Evolutionary conservation across 37 sponge, comb jelly and placozoan species (phyloP).

Genomic region (Ephydatia muelleri): DNA sequence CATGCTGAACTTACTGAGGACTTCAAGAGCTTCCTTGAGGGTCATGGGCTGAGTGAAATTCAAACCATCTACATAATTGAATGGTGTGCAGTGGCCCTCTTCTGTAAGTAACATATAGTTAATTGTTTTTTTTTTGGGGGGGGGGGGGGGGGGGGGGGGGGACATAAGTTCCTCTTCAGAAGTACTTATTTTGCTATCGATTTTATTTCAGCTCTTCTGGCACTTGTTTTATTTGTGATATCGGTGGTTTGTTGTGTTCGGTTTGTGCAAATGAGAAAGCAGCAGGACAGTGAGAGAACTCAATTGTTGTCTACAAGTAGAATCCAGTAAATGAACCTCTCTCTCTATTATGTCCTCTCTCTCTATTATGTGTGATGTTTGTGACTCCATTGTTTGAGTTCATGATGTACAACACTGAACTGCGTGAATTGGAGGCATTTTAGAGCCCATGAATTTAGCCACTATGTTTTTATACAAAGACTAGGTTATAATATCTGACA

Average conservation of each 20-base stretch:
- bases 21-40: conserved; percentile 33
- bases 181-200: not conserved
- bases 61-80: not conserved
- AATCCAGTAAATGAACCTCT: not conserved
- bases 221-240: not conserved
- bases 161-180: too few species aligned
- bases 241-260: not conserved
- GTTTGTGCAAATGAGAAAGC: not conserved
- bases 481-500: too few species aligned
- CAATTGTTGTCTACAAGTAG: not conserved
- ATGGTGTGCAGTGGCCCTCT: not conserved
- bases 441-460: too few species aligned
- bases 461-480: too few species aligned
- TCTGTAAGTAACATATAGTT: too few species aligned
- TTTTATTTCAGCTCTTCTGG: not conserved
- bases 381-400: not conserved
- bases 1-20: conserved; percentile 49
- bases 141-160: too few species aligned
- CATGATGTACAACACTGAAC: too few species aligned
- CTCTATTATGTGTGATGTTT: not conserved
- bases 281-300: not conserved
- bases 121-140: too few species aligned
- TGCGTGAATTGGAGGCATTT: too few species aligned
- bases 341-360: not conserved
- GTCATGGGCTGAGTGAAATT: conserved; percentile 31